Evolutionary conservation across 2,797 vertebrate genomes (phyloP), one percentile per base, ranked within the genome.

Genomic region (Vultur gryphus): DNA sequence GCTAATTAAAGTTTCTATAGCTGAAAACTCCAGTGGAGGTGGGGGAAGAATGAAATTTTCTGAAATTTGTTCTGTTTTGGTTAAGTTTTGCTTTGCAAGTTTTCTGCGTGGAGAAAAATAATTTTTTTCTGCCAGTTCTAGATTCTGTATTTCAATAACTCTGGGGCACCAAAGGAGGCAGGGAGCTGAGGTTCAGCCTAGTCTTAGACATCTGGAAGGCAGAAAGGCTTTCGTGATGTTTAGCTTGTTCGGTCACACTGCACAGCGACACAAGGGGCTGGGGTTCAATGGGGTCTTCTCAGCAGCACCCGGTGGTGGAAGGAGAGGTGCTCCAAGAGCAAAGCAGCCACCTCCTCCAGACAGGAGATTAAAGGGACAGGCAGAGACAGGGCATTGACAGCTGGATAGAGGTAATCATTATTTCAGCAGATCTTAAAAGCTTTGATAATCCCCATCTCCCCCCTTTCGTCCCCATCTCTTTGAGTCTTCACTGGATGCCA

Each of bases 291-390:
- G 31, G 64, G 35, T 62, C 66, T 86, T 35, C 44, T 33, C 59
- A 35, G 48, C 44, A 54, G 78, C 1, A 3, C 11, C n/a, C 0
- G 2, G 18, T 18, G 70, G 31, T 0, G 7, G 26, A 37, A 16
- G 43, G 20, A 43, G 59, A 54, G 62, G 14, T 29, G 52, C 25
- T 64, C 41, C 48, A 41, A 21, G 43, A 62, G 71, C 12, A n/a
- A 33, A 62, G 54, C 62, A 83, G 65, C 41, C 48, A 44, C 62
- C 55, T 83, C 66, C 62, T 37, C 33, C 48, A 28, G 33, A 33
- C 24, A 35, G 64, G 70, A 79, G 57, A 46, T 59, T 10, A 44
- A 55, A 73, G 65, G 88, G 62, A 41, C 52, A 44, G 41, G 44
- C 71, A 71, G 80, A 66, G 69, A 15, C 67, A 61, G 58, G 54